These are phyloP conservation scores for Tachystola acroxantha DNA, from an alignment of 2,888 invertebrate species.

Conservation along the genomic window DNA sequence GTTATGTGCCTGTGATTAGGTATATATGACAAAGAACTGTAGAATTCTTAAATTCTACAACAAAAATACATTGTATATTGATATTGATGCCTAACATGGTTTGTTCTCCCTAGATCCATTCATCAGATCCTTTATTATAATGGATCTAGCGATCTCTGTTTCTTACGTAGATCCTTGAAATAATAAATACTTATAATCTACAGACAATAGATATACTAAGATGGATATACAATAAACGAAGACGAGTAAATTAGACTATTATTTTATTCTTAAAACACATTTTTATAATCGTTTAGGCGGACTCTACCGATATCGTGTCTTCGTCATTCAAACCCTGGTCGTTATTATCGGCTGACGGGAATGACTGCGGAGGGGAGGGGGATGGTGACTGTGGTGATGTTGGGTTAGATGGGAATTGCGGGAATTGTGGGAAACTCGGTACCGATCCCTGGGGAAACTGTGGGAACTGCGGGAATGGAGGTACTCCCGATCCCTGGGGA, in stretches of 20 bases:
- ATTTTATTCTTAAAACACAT: constrained; percentile 5
- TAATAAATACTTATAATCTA: too few relatives aligned
- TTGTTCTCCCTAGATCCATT: too few relatives aligned
- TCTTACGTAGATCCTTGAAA: too few relatives aligned
- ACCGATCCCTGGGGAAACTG: constrained; percentile 21
- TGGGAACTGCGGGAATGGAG: constrained; percentile 24
- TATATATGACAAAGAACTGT: too few relatives aligned
- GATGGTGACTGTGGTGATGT: constrained; percentile 29
- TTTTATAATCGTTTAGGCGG: constrained; percentile 35
- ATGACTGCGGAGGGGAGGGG: constrained; percentile 38
- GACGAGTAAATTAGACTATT: constrained; percentile 16
- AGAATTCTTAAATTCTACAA: too few relatives aligned
- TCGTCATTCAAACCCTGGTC: constrained; percentile 56
- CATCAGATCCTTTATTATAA: too few relatives aligned
- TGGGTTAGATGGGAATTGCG: constrained; percentile 27
- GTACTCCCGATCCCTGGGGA: constrained; percentile 10
- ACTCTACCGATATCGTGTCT: constrained; percentile 66
- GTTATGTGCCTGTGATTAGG: too few relatives aligned
- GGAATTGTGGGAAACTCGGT: constrained; percentile 23
- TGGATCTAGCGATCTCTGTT: too few relatives aligned
- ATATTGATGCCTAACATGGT: too few relatives aligned
- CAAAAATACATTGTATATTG: too few relatives aligned
- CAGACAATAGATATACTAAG: too few relatives aligned
- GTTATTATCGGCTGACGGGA: constrained; percentile 36
- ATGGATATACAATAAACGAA: too few relatives aligned